These are phyloP conservation scores for Patella depressa DNA, from an alignment of 2,888 invertebrate genomes.

Conservation along the genomic window DNA sequence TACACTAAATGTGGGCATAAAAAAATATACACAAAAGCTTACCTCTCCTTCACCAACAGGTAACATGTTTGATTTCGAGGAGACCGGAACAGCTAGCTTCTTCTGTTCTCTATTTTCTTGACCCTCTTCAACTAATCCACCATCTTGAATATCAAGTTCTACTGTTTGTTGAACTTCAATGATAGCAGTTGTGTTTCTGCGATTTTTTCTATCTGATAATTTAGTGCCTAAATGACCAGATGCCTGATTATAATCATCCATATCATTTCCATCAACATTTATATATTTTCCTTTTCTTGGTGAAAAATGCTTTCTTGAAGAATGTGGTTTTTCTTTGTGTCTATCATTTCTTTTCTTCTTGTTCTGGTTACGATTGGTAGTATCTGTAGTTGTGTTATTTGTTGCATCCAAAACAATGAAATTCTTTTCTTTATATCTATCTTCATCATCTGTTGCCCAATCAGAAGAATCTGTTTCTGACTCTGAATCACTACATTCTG, in stretches of 20 bases:
- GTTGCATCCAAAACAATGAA: constrained; percentile 52
- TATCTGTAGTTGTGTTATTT: constrained; percentile 40
- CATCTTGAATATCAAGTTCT: constrained; percentile 47
- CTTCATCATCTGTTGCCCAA: constrained; percentile 40
- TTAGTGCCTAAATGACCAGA: not conserved
- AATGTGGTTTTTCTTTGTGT: not conserved
- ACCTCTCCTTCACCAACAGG: constrained; percentile 60
- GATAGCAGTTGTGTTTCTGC: constrained; percentile 41
- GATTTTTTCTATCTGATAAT: not conserved
- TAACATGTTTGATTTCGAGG: constrained; percentile 43
- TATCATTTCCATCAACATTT: constrained; percentile 18
- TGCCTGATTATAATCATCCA: not conserved
- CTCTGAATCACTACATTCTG: constrained; percentile 38
- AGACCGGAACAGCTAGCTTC: constrained; percentile 52
- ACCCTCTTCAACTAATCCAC: constrained; percentile 23
- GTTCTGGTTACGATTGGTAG: constrained; percentile 22
- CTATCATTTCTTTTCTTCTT: constrained; percentile 32
- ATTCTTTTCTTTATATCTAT: constrained; percentile 35
- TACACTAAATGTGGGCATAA: no score
- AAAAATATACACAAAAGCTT: not conserved
- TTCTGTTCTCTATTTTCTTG: constrained; percentile 45
- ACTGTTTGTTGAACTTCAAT: constrained; percentile 60
- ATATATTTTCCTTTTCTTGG: constrained; percentile 16
- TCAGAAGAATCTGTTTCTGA: constrained; percentile 42
- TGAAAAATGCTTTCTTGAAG: constrained; percentile 15